Percentiles rank a stretch among this genome's conserved stretches.
Evolutionary conservation across 2,113 vertebrate species (phyloP).

Genomic region (Bagarius yarrelli): DNA sequence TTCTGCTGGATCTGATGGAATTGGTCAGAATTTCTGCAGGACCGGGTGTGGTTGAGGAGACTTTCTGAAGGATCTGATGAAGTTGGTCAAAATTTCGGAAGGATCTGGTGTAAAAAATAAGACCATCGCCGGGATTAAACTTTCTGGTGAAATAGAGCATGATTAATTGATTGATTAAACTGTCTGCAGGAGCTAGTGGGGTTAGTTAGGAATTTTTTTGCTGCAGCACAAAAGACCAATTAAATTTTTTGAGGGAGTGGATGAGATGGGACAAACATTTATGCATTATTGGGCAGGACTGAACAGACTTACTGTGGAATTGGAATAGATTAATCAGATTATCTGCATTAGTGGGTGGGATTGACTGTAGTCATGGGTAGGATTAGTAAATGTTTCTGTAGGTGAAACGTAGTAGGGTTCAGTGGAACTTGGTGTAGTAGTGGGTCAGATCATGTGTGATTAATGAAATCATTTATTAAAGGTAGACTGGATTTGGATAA

Average conservation of each 20-base stretch:
- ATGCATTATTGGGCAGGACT: neutral
- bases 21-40: neutral
- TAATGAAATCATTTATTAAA: neutral
- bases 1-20: neutral
- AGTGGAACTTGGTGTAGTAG: neutral
- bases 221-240: neutral
- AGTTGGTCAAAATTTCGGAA: neutral
- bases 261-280: too few relatives aligned
- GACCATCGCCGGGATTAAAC: too few relatives aligned
- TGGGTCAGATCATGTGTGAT: too few relatives aligned
- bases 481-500: neutral
- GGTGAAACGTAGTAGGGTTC: neutral
- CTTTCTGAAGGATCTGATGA: neutral
- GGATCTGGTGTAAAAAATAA: too few relatives aligned
- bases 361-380: too few relatives aligned
- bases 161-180: neutral
- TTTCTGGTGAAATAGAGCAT: too few relatives aligned
- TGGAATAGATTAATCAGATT: neutral
- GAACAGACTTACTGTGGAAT: neutral
- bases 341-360: neutral
- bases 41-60: too few relatives aligned
- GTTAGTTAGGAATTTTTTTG: neutral
- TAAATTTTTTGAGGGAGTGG: neutral
- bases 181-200: neutral
- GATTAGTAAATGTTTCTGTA: too few relatives aligned